Evolutionary conservation across 1,140 invertebrate genomes (phyloP), one percentile per base, ranked within the genome.

Genomic region (Hesperophylax magnus): DNA sequence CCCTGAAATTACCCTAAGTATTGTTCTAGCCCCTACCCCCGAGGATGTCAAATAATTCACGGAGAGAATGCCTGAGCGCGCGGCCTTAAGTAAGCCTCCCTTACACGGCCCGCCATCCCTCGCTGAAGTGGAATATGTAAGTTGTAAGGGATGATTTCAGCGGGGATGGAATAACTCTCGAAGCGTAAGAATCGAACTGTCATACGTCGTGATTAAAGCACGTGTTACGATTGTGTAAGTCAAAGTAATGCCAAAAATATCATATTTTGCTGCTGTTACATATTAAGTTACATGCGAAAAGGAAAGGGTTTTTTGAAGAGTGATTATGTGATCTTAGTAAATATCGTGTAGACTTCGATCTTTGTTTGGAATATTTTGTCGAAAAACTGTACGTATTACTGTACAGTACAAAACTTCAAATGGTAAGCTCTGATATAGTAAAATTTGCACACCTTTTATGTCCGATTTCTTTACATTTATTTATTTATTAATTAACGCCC

Each of bases 11-110:
- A 76, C 72, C 54, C 27, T 76, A 58, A 76, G 56, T 34, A 58
- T 60, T 39, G 72, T 76, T 76, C 31, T 39, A 76, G 53, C 14
- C 3, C 15, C 72, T 56, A 76, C 34, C 69, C 71, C 52, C 34
- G 34, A n/a, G 69, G 60, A 58, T 78, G 79, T 83, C 79, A 78
- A 81, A 83, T 83, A 83, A 83, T 83, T 83, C 82, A 83, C 79
- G 77, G 79, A 67, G 79, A 65, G 79, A 83, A 83, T 83, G 82
- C 82, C 79, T 81, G 56, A 69, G 71, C 82, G 82, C 81, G 81
- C 67, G 20, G 77, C 76, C 79, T 81, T 83, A 83, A 81, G 81
- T 81, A 83, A 83, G 82, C 76, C 76, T 60, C 54, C 78, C 61
- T 77, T 77, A 77, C 74, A 78, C 52, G 61, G 58, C n/a, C 8